A percentile compares a stretch with the other conserved stretches of the same genome.
These are phyloP conservation scores for Jordanella pulchra DNA, from an alignment of 2,797 vertebrate species.

Conservation along the genomic window DNA sequence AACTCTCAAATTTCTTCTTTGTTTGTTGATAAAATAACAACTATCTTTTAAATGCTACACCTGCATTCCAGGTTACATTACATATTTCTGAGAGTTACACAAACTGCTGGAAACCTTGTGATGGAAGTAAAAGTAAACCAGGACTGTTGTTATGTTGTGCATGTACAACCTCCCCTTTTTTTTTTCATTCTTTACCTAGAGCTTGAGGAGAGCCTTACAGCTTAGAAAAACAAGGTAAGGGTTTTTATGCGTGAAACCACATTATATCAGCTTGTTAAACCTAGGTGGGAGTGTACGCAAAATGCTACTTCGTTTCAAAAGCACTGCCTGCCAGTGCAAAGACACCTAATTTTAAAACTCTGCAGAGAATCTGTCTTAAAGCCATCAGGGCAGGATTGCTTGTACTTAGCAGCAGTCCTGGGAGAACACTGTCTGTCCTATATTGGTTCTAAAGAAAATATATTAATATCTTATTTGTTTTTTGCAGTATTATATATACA, in stretches of 20 bases:
- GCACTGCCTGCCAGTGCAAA: conserved; percentile 19
- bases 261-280: conserved; percentile 16
- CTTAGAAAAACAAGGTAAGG: conserved; percentile 16
- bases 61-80: not conserved
- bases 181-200: not conserved
- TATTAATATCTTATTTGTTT: conserved; percentile 9
- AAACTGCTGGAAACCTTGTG: conserved; percentile 4
- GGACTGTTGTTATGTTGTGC: not conserved
- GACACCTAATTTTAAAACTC: conserved; percentile 35
- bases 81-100: conserved; percentile 2
- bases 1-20: not conserved
- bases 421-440: not conserved
- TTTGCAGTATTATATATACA: conserved; percentile 13
- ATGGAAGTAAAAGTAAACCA: not conserved
- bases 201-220: conserved; percentile 3
- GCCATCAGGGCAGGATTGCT: conserved; percentile 34
- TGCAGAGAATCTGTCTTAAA: conserved; percentile 30
- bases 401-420: not conserved
- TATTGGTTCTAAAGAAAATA: not conserved
- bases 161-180: not conserved
- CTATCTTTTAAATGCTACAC: not conserved
- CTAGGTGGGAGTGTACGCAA: conserved; percentile 29
- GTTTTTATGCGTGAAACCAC: conserved; percentile 19
- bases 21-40: not conserved
- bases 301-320: conserved; percentile 18